Evolutionary conservation across 2,797 vertebrate genomes (phyloP).

Genomic region (Paratrypauchen microcephalus): DNA sequence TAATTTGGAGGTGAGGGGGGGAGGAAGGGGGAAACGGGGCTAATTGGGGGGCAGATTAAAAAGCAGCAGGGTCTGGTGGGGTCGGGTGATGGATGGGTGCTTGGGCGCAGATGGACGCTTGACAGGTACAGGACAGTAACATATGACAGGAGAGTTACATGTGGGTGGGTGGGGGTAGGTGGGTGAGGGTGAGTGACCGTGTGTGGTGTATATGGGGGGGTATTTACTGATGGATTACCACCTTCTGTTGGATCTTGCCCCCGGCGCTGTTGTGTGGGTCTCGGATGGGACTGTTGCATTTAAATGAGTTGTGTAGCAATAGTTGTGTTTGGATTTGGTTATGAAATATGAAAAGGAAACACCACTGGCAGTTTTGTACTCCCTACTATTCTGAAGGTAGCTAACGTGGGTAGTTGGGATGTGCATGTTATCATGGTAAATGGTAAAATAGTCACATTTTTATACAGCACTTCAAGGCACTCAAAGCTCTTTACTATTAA

Average conservation of each 20-base stretch:
- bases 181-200: not conserved
- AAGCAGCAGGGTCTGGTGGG: conserved; percentile 55
- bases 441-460: too few species aligned
- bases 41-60: conserved; percentile 67
- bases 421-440: too few species aligned
- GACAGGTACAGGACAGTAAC: conserved; percentile 65
- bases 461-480: too few species aligned
- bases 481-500: too few species aligned
- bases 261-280: conserved; percentile 2
- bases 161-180: conserved; percentile 2
- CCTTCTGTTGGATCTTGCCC: conserved; percentile 47
- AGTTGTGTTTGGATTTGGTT: too few species aligned
- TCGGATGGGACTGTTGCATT: not conserved
- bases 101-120: conserved; percentile 49
- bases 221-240: conserved; percentile 47
- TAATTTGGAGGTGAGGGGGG: conserved; percentile 61
- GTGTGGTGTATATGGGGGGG: conserved; percentile 13
- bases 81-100: conserved; percentile 63
- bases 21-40: conserved; percentile 9
- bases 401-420: too few species aligned
- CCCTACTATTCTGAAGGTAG: too few species aligned
- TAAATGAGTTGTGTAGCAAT: not conserved
- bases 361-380: too few species aligned
- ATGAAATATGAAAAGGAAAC: too few species aligned
- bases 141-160: conserved; percentile 57